Conservation (phyloP, 2,113 vertebrate genomes). For the Hystrix brachyura region DNA sequence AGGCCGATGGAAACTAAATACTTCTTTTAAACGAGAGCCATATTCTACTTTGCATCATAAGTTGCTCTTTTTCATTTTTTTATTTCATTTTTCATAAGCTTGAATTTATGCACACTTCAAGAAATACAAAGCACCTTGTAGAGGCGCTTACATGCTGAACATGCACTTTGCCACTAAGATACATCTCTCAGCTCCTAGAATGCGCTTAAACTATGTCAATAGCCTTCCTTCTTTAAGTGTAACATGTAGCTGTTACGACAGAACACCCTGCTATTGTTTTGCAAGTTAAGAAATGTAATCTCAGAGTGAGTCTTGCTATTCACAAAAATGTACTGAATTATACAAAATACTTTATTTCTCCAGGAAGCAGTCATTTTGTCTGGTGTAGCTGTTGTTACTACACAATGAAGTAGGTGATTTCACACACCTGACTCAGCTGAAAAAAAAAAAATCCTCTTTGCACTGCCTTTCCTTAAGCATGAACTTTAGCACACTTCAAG, state of each 20-base stretch:
- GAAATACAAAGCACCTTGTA: too few species aligned
- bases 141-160: background rate
- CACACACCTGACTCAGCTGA: background rate
- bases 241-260: background rate
- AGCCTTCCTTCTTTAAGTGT: background rate
- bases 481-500: background rate
- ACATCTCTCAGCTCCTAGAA: background rate
- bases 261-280: background rate
- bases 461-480: background rate
- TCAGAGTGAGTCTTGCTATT: background rate
- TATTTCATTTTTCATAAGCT: background rate
- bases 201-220: background rate
- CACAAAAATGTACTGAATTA: slow-evolving; percentile 1
- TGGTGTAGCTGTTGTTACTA: background rate
- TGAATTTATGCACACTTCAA: too few species aligned
- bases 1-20: background rate
- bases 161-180: background rate
- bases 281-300: background rate
- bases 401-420: background rate
- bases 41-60: background rate
- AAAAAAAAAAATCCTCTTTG: background rate
- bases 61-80: background rate
- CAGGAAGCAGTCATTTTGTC: background rate
- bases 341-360: background rate
- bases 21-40: background rate